Conservation (phyloP, 2,888 invertebrate genomes). For the Nesidiocoris tenuis region DNA sequence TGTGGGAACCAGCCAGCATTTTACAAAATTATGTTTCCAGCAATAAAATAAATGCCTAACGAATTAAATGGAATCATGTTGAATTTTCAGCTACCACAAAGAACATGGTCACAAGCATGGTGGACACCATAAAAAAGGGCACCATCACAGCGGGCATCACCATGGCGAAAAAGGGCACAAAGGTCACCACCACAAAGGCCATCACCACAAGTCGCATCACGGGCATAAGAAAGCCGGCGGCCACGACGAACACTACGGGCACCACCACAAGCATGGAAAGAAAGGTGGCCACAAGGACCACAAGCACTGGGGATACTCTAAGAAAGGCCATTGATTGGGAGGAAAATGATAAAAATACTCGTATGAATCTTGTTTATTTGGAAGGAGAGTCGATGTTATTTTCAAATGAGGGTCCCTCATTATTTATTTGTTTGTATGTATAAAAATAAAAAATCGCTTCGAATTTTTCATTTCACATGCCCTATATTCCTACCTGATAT, state of each 20-base stretch:
- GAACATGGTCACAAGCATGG: conserved; percentile 80
- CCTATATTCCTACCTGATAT: too few relatives aligned
- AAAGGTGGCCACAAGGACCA: conserved; percentile 78
- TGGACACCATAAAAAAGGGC: conserved; percentile 77
- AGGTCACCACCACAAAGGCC: conserved; percentile 76
- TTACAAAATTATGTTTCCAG: too few relatives aligned
- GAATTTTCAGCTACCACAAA: conserved; percentile 65
- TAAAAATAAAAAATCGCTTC: too few relatives aligned
- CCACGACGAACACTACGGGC: conserved; percentile 73
- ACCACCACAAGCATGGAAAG: conserved; percentile 73
- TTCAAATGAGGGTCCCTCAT: too few relatives aligned
- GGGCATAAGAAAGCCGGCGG: conserved; percentile 77
- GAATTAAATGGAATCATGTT: too few relatives aligned
- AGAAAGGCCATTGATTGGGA: conserved; percentile 53
- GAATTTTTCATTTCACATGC: too few relatives aligned
- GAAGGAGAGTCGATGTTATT: too few relatives aligned
- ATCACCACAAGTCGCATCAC: conserved; percentile 74
- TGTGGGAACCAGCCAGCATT: too few relatives aligned
- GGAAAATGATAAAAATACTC: too few relatives aligned
- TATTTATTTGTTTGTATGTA: too few relatives aligned
- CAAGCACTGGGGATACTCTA: conserved; percentile 72
- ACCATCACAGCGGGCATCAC: conserved; percentile 73
- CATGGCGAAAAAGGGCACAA: conserved; percentile 78
- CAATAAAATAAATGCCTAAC: too few relatives aligned
- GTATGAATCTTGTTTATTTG: too few relatives aligned